phyloP scores from a whole-genome alignment of 2,113 vertebrate species.

The Urocynchramus pylzowi region DNA sequence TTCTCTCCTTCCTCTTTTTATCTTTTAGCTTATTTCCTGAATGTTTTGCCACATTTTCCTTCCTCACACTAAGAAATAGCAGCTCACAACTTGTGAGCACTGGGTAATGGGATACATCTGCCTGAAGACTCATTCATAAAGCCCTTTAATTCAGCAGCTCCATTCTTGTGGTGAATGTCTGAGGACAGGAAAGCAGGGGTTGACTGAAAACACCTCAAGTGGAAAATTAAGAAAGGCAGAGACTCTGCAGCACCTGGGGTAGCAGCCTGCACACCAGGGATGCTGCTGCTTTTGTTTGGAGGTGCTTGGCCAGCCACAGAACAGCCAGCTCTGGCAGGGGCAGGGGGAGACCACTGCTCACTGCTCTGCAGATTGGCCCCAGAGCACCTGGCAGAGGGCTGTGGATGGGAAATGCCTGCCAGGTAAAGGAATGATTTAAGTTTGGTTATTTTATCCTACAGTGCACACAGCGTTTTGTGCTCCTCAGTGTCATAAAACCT shows the following conservation, averaged over 20 bases:
- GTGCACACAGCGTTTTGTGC: not conserved
- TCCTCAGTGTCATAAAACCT: not conserved
- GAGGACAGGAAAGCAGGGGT: not conserved
- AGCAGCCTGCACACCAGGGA: not conserved
- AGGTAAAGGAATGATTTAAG: not conserved
- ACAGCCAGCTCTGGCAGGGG: not conserved
- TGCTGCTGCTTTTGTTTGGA: not conserved
- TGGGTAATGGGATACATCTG: not conserved
- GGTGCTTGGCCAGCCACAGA: not conserved
- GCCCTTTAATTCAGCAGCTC: not conserved
- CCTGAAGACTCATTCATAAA: not conserved
- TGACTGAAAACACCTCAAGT: not conserved
- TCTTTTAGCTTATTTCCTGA: not conserved
- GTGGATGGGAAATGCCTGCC: not conserved
- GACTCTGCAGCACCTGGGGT: not conserved
- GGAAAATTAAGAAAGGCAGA: not conserved
- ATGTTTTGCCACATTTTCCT: not conserved
- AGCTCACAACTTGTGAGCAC: not conserved
- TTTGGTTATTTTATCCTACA: not conserved
- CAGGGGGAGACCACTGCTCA: not conserved
- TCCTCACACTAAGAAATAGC: not conserved
- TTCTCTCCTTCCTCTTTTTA: not conserved
- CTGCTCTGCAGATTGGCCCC: not conserved
- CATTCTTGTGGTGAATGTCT: not conserved
- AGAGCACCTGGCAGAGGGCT: not conserved